These are phyloP conservation scores for Ochotona princeps DNA, from an alignment of 2,113 vertebrate species.

Conservation along the genomic window DNA sequence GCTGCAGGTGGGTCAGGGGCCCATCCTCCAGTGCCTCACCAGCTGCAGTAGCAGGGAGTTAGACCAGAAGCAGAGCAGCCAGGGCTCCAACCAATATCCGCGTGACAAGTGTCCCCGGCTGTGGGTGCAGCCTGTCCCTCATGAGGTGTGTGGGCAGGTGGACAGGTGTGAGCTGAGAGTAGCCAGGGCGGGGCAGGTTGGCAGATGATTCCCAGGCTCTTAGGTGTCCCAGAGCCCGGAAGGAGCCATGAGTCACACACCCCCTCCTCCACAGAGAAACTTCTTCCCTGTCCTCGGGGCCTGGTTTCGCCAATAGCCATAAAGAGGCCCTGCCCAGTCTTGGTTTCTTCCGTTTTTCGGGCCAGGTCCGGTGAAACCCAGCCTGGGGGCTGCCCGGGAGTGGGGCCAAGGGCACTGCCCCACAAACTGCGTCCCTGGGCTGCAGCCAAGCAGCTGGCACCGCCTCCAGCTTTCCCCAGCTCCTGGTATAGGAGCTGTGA, in stretches of 20 bases:
- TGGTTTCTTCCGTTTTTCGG: background rate
- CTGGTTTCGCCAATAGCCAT: constrained; percentile 63
- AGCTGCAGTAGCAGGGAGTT: too few relatives aligned
- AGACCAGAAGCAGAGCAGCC: too few relatives aligned
- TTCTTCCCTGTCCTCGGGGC: constrained; percentile 58
- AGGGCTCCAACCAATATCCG: too few relatives aligned
- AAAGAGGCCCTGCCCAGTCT: constrained; percentile 28
- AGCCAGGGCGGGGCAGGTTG: background rate
- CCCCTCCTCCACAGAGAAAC: background rate
- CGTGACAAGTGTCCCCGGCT: background rate
- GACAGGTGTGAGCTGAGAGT: background rate
- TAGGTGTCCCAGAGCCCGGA: background rate
- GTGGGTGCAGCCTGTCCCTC: background rate
- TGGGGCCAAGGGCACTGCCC: background rate
- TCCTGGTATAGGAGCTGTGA: background rate
- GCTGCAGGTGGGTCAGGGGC: too few relatives aligned
- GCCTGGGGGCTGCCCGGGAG: constrained; percentile 21
- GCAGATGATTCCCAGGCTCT: constrained; percentile 50
- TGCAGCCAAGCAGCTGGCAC: background rate
- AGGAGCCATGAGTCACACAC: constrained; percentile 58
- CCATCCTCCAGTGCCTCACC: too few relatives aligned
- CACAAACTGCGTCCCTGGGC: too few relatives aligned
- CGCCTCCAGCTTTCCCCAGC: too few relatives aligned
- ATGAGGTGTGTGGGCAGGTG: background rate
- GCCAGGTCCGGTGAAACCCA: background rate